Conservation (phyloP, 2,113 vertebrate species). For the Illadopsis cleaveri region DNA sequence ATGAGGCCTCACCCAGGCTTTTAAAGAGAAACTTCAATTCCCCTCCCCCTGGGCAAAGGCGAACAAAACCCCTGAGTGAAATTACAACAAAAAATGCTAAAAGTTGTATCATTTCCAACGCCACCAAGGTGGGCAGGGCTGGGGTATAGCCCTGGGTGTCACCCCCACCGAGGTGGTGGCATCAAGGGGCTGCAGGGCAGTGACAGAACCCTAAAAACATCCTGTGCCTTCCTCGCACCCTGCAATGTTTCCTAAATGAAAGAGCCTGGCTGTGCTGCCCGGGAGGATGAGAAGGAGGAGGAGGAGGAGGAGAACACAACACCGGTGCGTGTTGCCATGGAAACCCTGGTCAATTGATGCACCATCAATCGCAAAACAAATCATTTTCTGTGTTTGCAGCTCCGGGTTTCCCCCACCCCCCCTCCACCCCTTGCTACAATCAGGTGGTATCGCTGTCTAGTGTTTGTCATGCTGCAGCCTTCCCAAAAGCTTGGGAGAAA, state of each 20-base stretch:
- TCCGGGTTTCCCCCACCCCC: neutral
- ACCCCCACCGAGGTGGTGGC: neutral
- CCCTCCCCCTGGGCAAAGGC: neutral
- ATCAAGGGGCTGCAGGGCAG: neutral
- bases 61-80: neutral
- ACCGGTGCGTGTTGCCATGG: conserved; percentile 43
- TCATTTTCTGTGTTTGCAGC: conserved; percentile 20
- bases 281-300: neutral
- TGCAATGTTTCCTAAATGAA: conserved; percentile 15
- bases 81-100: neutral
- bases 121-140: neutral
- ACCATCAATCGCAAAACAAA: conserved; percentile 49
- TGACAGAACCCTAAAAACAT: neutral
- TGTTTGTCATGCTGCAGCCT: conserved; percentile 25
- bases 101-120: accelerated
- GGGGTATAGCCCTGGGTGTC: neutral
- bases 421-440: neutral
- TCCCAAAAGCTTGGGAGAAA: neutral
- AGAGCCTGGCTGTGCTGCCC: conserved; percentile 7
- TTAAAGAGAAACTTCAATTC: neutral
- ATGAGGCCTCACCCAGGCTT: neutral
- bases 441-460: neutral
- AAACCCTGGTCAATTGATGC: conserved; percentile 25
- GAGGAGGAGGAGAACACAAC: neutral
- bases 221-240: neutral